Evolutionary conservation across 2,888 invertebrate species (phyloP).

Genomic region (Petrophora chlorosata): DNA sequence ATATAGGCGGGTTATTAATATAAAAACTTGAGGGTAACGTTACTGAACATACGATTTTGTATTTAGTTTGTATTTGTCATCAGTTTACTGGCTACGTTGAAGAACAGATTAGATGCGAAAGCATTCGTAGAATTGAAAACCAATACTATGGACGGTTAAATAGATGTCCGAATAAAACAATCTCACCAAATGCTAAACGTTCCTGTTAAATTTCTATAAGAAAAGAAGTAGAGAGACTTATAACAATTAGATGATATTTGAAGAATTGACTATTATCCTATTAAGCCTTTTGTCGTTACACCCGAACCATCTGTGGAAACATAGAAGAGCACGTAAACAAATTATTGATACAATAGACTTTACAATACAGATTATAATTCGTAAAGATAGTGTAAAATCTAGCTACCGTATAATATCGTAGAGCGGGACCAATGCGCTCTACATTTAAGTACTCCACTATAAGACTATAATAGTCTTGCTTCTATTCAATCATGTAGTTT

Average conservation of each 20-base stretch:
- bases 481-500: constrained; percentile 19
- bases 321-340: constrained; percentile 26
- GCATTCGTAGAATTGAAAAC: constrained; percentile 40
- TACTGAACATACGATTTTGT: constrained; percentile 55
- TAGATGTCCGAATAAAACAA: constrained; percentile 45
- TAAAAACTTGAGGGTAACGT: constrained; percentile 66
- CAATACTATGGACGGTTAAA: constrained; percentile 62
- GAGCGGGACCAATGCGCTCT: constrained; percentile 68
- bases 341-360: constrained; percentile 31
- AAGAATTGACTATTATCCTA: constrained; percentile 53
- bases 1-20: constrained; percentile 81
- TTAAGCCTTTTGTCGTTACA: constrained; percentile 30
- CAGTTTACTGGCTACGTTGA: constrained; percentile 23
- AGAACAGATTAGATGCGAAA: constrained; percentile 39
- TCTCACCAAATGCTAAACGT: constrained; percentile 43
- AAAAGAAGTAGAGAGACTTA: constrained; percentile 28
- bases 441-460: constrained; percentile 17
- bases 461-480: constrained; percentile 16
- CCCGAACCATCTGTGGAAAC: constrained; percentile 20
- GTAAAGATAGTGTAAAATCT: constrained; percentile 60
- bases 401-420: constrained; percentile 52
- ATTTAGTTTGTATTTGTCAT: constrained; percentile 33
- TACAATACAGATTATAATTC: constrained; percentile 39
- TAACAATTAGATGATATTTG: constrained; percentile 38
- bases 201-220: constrained; percentile 27